Evolutionary conservation across 2,113 vertebrate species (phyloP).

Genomic region (Ranitomeya imitator): DNA sequence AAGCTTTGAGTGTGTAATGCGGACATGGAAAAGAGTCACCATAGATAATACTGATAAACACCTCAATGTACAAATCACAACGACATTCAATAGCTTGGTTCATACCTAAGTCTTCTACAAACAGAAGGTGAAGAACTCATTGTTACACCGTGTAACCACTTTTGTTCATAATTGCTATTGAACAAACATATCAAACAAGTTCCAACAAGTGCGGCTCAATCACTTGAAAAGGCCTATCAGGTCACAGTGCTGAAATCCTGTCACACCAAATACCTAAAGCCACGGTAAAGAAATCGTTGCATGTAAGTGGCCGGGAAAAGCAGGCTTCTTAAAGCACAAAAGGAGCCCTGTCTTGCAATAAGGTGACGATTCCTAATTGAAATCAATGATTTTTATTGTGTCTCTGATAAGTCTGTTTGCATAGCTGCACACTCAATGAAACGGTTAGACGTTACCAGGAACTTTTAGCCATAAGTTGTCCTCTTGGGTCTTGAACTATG

Average conservation of each 20-base stretch:
- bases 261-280: constrained; percentile 68
- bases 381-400: constrained; percentile 73
- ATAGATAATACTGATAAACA: constrained; percentile 57
- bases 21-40: constrained; percentile 13
- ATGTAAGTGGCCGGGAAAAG: constrained; percentile 63
- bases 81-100: constrained; percentile 58
- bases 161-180: constrained; percentile 60
- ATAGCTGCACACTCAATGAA: constrained; percentile 70
- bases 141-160: constrained; percentile 59
- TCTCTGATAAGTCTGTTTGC: constrained; percentile 73
- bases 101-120: constrained; percentile 60
- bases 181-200: constrained; percentile 66
- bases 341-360: constrained; percentile 68
- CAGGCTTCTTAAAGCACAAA: constrained; percentile 68
- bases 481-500: constrained; percentile 64
- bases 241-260: constrained; percentile 69
- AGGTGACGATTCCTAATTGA: constrained; percentile 72
- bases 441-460: constrained; percentile 66
- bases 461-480: constrained; percentile 60
- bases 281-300: constrained; percentile 65
- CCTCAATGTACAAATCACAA: constrained; percentile 53
- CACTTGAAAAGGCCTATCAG: constrained; percentile 64
- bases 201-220: constrained; percentile 68
- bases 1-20: neutral
- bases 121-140: constrained; percentile 59